These are phyloP conservation scores for Anser cygnoides DNA, from an alignment of 2,113 vertebrate genomes.

Conservation along the genomic window DNA sequence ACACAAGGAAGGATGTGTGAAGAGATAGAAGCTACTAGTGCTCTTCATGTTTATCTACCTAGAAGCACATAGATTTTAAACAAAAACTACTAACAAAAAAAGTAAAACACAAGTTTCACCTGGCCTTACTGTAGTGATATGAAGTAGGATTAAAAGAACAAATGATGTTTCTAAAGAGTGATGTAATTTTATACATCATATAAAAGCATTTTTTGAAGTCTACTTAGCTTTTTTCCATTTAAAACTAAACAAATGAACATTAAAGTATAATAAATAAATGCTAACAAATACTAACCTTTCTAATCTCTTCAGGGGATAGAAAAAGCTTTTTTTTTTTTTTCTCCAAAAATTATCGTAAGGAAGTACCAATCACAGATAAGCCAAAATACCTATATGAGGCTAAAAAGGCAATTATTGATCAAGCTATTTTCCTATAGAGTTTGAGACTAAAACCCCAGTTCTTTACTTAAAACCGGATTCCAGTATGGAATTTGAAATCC, in stretches of 20 bases:
- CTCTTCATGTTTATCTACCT: not conserved
- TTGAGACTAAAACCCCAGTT: not conserved
- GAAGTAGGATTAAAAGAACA: not conserved
- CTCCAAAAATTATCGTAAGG: not conserved
- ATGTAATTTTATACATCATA: not conserved
- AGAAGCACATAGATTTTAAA: not conserved
- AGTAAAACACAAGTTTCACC: not conserved
- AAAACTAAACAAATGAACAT: not conserved
- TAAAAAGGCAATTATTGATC: not conserved
- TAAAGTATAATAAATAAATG: not conserved
- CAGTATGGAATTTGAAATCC: not conserved
- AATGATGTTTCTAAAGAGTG: not conserved
- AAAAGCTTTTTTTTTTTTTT: not conserved
- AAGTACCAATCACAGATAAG: not conserved
- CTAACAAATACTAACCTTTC: not conserved
- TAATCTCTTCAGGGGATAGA: fast-evolving
- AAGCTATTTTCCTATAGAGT: not conserved
- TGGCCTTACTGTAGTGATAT: not conserved
- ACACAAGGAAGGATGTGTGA: not conserved
- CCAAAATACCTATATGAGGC: not conserved
- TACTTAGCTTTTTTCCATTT: not conserved
- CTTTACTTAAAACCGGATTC: not conserved
- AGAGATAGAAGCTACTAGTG: not conserved
- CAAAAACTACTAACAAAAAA: not conserved
- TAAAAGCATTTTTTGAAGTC: not conserved